A percentile compares a stretch with the other conserved stretches of the same genome.
Conservation (phyloP, 2,113 vertebrate genomes). For the Calyptomena viridis region DNA sequence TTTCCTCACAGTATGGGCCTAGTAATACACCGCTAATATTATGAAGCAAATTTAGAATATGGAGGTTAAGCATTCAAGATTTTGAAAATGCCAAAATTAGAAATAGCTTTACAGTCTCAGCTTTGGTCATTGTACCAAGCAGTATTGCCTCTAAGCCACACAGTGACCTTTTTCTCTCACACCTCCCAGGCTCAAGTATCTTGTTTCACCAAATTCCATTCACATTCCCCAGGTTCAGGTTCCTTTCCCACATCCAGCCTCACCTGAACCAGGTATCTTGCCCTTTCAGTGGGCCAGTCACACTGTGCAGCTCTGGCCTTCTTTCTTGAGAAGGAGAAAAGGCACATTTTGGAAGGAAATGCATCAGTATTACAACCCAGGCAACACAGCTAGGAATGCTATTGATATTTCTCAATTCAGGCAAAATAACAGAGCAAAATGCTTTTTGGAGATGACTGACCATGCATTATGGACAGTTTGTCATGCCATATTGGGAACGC, state of each 20-base stretch:
- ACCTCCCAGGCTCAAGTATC: background rate
- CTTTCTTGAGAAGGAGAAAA: background rate
- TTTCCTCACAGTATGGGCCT: background rate
- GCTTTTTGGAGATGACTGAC: background rate
- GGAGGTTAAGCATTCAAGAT: background rate
- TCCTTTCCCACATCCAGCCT: background rate
- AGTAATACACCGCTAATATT: background rate
- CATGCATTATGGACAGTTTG: background rate
- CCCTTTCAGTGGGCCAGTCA: background rate
- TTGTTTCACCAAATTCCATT: background rate
- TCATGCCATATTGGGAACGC: background rate
- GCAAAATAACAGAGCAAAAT: background rate
- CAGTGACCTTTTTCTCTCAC: background rate
- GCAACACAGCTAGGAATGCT: background rate
- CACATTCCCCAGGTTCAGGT: fast-evolving
- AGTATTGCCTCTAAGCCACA: fast-evolving
- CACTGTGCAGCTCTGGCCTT: background rate
- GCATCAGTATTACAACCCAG: background rate
- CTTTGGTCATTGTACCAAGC: fast-evolving
- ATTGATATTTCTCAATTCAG: background rate
- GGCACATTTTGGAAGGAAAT: fast-evolving
- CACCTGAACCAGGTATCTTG: fast-evolving
- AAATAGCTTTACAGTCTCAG: background rate
- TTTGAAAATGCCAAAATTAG: background rate
- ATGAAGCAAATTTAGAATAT: background rate